Evolutionary conservation across 2,797 vertebrate genomes (phyloP).

Genomic region (Nothura maculosa): DNA sequence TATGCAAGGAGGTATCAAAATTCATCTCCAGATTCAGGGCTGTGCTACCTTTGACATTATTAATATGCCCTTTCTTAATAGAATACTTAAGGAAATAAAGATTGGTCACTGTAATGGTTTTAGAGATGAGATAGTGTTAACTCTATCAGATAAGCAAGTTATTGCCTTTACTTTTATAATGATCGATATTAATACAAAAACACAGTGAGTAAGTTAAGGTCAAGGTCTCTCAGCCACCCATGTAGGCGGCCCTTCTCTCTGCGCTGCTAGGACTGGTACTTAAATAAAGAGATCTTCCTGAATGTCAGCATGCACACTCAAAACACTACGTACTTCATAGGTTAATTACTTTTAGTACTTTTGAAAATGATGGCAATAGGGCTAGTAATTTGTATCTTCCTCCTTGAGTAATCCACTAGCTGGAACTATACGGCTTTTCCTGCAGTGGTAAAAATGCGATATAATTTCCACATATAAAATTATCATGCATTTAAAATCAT

Average conservation of each 20-base stretch:
- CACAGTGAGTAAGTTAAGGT: not conserved
- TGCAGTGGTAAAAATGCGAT: not conserved
- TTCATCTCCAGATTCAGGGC: not conserved
- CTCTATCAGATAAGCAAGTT: not conserved
- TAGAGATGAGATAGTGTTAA: not conserved
- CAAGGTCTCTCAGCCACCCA: not conserved
- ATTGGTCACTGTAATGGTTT: not conserved
- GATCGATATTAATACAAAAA: not conserved
- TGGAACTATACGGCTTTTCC: not conserved
- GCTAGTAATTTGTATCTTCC: not conserved
- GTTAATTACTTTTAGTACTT: not conserved
- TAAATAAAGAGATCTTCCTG: not conserved
- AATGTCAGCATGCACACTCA: not conserved
- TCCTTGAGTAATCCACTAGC: not conserved
- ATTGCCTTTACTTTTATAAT: not conserved
- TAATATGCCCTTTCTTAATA: not conserved
- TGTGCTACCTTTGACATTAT: not conserved
- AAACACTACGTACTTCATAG: not conserved
- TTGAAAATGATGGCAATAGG: not conserved
- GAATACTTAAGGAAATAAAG: not conserved
- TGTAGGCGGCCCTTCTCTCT: not conserved
- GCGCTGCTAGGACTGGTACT: too few species aligned
- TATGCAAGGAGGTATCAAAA: not conserved
- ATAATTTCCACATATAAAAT: not conserved
- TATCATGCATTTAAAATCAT: not conserved